A percentile compares a stretch with the other conserved stretches of the same genome.
phyloP scores from a whole-genome alignment of 2,797 vertebrate genomes.

The Craterocephalus amniculus region DNA sequence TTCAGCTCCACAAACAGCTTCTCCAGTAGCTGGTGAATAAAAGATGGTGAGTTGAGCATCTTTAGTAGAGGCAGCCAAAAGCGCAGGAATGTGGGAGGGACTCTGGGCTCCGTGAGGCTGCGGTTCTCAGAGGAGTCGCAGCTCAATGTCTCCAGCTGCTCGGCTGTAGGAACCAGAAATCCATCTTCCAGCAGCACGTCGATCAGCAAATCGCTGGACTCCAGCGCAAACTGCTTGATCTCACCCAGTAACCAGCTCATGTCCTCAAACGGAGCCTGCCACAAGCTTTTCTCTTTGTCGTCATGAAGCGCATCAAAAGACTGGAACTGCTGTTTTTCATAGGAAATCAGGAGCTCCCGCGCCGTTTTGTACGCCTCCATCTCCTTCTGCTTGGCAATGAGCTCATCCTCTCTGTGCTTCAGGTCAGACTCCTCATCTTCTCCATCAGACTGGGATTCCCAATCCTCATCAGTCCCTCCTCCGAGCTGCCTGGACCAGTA shows the following conservation, averaged over 20 bases:
- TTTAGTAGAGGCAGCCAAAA: constrained; percentile 94
- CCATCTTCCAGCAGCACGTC: constrained; percentile 81
- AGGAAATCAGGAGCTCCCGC: constrained; percentile 88
- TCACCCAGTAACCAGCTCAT: constrained; percentile 91
- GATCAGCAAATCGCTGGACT: constrained; percentile 78
- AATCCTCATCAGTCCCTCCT: constrained; percentile 81
- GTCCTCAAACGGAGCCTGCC: constrained; percentile 84
- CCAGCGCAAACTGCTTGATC: constrained; percentile 87
- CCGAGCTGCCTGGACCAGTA: constrained; percentile 94
- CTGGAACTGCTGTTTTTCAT: constrained; percentile 89
- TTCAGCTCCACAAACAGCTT: constrained; percentile 89
- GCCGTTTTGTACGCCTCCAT: constrained; percentile 86
- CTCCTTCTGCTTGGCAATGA: constrained; percentile 73
- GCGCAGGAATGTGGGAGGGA: constrained; percentile 84
- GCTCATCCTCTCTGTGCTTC: constrained; percentile 72
- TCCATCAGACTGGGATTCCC: constrained; percentile 80
- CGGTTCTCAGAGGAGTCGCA: constrained; percentile 74
- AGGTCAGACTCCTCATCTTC: constrained; percentile 81
- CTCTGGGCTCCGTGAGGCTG: constrained; percentile 52
- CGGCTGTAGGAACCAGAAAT: constrained; percentile 88
- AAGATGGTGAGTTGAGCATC: constrained; percentile 83
- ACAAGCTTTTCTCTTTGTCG: constrained; percentile 69
- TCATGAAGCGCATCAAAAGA: constrained; percentile 72
- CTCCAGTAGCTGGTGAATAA: constrained; percentile 87
- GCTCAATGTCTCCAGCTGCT: constrained; percentile 88